These are phyloP conservation scores for Cichlasoma orientale DNA, from an alignment of 2,797 vertebrate genomes.

Conservation along the genomic window DNA sequence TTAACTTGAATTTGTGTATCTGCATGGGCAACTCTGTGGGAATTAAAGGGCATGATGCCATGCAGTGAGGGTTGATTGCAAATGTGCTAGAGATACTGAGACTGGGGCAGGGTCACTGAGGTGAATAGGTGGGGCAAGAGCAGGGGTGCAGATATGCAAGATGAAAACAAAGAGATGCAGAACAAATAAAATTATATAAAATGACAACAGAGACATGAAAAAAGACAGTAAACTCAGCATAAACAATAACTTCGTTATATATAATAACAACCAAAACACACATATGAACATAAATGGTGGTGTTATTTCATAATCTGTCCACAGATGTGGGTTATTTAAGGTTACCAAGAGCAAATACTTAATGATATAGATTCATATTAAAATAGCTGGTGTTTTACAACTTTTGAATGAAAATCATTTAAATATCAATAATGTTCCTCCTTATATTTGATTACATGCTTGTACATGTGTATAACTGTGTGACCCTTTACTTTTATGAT, in stretches of 20 bases:
- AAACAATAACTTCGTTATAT: not conserved
- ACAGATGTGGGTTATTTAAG: not conserved
- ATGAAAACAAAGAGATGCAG: slow-evolving; percentile 1
- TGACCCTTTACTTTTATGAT: slow-evolving; percentile 6
- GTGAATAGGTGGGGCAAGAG: not conserved
- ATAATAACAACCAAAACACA: not conserved
- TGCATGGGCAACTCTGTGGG: not conserved
- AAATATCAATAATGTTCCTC: not conserved
- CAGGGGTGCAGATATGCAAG: not conserved
- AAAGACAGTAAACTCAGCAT: not conserved
- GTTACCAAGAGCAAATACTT: not conserved
- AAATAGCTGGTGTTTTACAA: not conserved
- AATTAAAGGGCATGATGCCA: slow-evolving; percentile 4
- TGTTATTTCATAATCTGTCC: not conserved
- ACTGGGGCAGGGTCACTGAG: not conserved
- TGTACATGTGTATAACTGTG: not conserved
- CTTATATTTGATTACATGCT: not conserved
- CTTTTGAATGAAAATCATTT: not conserved
- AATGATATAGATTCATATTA: not conserved
- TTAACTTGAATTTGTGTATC: slow-evolving; percentile 5
- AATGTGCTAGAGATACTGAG: not conserved
- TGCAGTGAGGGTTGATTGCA: not conserved
- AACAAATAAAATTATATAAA: not conserved
- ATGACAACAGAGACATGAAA: not conserved
- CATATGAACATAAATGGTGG: not conserved